Conservation (phyloP, 2,888 invertebrate genomes). For the Opisthograptis luteolata region DNA sequence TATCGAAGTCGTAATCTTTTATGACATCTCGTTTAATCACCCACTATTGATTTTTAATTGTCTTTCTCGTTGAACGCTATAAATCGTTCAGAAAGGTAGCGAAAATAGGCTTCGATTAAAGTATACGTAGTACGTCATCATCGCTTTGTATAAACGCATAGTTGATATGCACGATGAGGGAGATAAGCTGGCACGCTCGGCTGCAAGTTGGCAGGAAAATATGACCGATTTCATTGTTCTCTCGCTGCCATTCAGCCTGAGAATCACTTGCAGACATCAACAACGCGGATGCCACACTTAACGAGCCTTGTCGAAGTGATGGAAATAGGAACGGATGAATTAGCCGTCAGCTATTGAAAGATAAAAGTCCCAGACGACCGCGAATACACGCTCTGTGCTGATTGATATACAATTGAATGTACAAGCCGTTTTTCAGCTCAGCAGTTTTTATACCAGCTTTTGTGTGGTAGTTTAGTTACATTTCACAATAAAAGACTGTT, state of each 20-base stretch:
- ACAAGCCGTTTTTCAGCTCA: conserved; percentile 41
- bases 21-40: conserved; percentile 30
- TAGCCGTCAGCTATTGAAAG: conserved; percentile 76
- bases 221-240: conserved; percentile 84
- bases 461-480: conserved; percentile 6
- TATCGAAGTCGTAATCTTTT: conserved; percentile 29
- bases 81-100: conserved; percentile 66
- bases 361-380: conserved; percentile 62
- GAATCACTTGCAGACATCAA: conserved; percentile 83
- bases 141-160: conserved; percentile 71
- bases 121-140: conserved; percentile 69
- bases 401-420: conserved; percentile 65
- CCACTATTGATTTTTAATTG: conserved; percentile 39
- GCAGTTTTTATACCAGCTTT: conserved; percentile 20
- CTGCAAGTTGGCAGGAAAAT: conserved; percentile 78
- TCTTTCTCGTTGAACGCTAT: conserved; percentile 41
- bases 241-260: conserved; percentile 71
- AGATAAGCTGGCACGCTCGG: conserved; percentile 78
- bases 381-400: conserved; percentile 52
- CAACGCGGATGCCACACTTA: conserved; percentile 79
- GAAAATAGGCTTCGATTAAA: conserved; percentile 74
- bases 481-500: not conserved
- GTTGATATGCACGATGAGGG: conserved; percentile 76
- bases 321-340: conserved; percentile 79
- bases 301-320: conserved; percentile 82